These are phyloP conservation scores for Zaprionus vittiger DNA, from an alignment of 1,140 invertebrate species.

Conservation along the genomic window DNA sequence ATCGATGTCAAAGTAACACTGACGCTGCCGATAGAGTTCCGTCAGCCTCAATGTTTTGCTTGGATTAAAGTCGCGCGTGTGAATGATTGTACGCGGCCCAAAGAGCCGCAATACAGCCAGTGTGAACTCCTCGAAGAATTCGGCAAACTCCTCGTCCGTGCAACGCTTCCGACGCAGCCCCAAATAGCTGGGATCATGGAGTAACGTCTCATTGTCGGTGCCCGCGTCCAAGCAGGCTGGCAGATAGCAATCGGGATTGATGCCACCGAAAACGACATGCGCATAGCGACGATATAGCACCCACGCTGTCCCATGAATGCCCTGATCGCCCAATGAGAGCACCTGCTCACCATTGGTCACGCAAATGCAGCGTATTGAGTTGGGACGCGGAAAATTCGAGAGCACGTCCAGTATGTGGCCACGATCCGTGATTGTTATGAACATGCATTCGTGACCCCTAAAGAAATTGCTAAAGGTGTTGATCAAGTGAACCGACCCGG, in stretches of 20 bases:
- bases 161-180: conserved; percentile 94
- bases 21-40: conserved; percentile 92
- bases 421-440: conserved; percentile 97
- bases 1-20: conserved; percentile 98
- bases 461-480: neutral
- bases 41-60: conserved; percentile 95
- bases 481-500: conserved; percentile 96
- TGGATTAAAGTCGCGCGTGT: conserved; percentile 98
- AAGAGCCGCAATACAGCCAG: conserved; percentile 90
- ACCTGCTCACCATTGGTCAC: conserved; percentile 98
- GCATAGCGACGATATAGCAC: conserved; percentile 95
- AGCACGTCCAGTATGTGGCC: conserved; percentile 95
- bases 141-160: conserved; percentile 93
- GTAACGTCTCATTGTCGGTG: conserved; percentile 93
- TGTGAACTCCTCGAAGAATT: conserved; percentile 94
- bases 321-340: conserved; percentile 96
- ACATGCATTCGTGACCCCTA: conserved; percentile 88
- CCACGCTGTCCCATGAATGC: conserved; percentile 97
- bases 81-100: conserved; percentile 92
- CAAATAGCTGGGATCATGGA: conserved; percentile 96
- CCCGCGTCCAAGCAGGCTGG: conserved; percentile 97
- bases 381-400: conserved; percentile 91
- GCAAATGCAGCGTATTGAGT: conserved; percentile 94
- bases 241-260: conserved; percentile 94
- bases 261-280: conserved; percentile 96